phyloP scores from a whole-genome alignment of 2,113 vertebrate species.

The Bothrops jararaca region DNA sequence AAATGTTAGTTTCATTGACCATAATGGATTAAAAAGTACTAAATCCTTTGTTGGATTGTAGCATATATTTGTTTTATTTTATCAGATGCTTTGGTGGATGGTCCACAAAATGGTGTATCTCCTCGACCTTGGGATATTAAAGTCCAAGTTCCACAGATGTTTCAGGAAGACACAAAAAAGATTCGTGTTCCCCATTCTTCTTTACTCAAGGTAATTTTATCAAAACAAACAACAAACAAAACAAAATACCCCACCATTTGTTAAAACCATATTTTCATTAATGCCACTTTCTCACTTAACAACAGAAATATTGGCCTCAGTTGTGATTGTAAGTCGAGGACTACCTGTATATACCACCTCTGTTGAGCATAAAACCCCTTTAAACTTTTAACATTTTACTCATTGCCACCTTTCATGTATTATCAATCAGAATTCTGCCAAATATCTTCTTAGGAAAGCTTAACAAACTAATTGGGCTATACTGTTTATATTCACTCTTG shows the following conservation, averaged over 20 bases:
- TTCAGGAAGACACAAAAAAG: conserved; percentile 66
- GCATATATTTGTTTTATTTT: neutral
- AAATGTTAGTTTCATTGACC: neutral
- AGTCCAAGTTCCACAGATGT: conserved; percentile 67
- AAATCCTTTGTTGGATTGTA: neutral
- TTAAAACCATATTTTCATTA: no score
- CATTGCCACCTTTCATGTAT: no score
- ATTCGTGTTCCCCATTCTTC: conserved; percentile 74
- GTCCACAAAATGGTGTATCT: conserved; percentile 69
- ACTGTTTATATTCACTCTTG: no score
- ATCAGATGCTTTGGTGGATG: conserved; percentile 73
- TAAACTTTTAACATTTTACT: no score
- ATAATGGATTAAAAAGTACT: neutral
- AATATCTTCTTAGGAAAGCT: no score
- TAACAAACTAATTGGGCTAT: no score
- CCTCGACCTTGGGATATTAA: conserved; percentile 78
- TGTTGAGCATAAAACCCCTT: no score
- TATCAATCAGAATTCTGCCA: no score
- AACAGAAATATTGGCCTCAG: no score
- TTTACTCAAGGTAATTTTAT: conserved; percentile 71
- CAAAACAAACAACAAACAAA: neutral
- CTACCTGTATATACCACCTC: no score
- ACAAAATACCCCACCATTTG: neutral
- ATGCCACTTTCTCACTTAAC: no score
- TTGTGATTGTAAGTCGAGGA: no score